Conservation (phyloP, 1,140 invertebrate genomes). For the Agrypnia vestita region DNA sequence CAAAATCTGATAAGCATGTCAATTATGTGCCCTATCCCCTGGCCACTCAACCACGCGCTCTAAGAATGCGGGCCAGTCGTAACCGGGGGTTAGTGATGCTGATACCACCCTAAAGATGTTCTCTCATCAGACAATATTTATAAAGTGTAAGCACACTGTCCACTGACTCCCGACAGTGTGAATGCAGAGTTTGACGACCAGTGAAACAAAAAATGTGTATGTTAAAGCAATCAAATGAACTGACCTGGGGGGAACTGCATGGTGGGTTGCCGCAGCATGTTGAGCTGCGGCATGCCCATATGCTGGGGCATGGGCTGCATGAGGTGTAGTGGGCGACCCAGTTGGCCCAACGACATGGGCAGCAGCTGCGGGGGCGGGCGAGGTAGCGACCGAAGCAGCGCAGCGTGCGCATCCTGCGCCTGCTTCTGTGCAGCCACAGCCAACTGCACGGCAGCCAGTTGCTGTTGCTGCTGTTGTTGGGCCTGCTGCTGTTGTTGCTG, state of each 20-base stretch:
- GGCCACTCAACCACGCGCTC: too few relatives aligned
- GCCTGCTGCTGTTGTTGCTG: conserved; percentile 66
- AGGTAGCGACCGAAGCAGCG: conserved; percentile 49
- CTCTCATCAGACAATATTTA: too few relatives aligned
- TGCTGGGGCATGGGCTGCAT: conserved; percentile 78
- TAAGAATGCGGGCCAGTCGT: too few relatives aligned
- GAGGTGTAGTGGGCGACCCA: conserved; percentile 77
- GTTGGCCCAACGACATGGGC: conserved; percentile 61
- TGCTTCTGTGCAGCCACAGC: conserved; percentile 65
- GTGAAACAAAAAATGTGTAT: too few relatives aligned
- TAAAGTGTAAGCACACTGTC: too few relatives aligned
- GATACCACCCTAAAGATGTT: too few relatives aligned
- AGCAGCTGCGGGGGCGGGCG: conserved; percentile 55
- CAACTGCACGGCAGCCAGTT: conserved; percentile 70
- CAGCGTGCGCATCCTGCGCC: conserved; percentile 57
- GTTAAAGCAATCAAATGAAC: conserved; percentile 53
- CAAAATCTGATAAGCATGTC: too few relatives aligned
- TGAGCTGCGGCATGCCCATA: conserved; percentile 77
- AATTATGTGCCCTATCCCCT: too few relatives aligned
- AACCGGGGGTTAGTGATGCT: too few relatives aligned
- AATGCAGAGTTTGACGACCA: too few relatives aligned
- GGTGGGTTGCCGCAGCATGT: conserved; percentile 83
- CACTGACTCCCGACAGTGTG: too few relatives aligned
- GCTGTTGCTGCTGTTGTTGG: conserved; percentile 69
- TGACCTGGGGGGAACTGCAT: conserved; percentile 83